Conservation (phyloP, 2,888 invertebrate species). For the Scaptomyza flava region DNA sequence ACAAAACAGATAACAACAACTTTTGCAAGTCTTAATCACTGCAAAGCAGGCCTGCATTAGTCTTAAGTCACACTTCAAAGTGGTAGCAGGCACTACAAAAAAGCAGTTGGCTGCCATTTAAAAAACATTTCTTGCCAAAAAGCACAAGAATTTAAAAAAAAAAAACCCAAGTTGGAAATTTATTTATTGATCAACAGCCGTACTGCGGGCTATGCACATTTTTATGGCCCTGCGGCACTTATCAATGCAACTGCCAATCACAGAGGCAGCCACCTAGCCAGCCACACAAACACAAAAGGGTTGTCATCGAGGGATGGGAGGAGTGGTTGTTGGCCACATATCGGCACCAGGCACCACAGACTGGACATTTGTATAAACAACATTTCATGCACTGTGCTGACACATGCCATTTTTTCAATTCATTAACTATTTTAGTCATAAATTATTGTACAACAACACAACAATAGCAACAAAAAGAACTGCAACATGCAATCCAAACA, state of each 20-base stretch:
- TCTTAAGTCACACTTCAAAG: slow-evolving; percentile 36
- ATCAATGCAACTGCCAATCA: slow-evolving; percentile 67
- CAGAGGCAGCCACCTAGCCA: slow-evolving; percentile 39
- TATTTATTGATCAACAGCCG: slow-evolving; percentile 21
- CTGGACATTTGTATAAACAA: slow-evolving; percentile 55
- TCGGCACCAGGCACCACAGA: slow-evolving; percentile 45
- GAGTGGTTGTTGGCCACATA: slow-evolving; percentile 28
- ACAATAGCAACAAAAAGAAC: slow-evolving; percentile 23
- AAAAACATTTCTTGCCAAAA: neutral
- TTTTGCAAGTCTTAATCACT: slow-evolving; percentile 9
- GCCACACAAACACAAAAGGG: slow-evolving; percentile 7
- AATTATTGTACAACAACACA: slow-evolving; percentile 49
- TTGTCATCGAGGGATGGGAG: no score
- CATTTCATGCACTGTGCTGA: slow-evolving; percentile 61
- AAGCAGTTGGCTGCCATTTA: slow-evolving; percentile 19
- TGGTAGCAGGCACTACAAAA: neutral
- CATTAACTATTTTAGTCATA: slow-evolving; percentile 72
- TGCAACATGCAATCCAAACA: slow-evolving; percentile 19
- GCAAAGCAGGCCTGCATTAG: slow-evolving; percentile 15
- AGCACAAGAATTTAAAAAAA: neutral
- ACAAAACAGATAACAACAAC: neutral
- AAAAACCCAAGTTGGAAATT: neutral
- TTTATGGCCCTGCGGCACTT: slow-evolving; percentile 51
- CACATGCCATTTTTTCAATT: slow-evolving; percentile 69
- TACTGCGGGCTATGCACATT: slow-evolving; percentile 37